Base-by-base conservation (phyloP, 2,888 invertebrate genomes). In the Lasioglossum oenotherae region DNA sequence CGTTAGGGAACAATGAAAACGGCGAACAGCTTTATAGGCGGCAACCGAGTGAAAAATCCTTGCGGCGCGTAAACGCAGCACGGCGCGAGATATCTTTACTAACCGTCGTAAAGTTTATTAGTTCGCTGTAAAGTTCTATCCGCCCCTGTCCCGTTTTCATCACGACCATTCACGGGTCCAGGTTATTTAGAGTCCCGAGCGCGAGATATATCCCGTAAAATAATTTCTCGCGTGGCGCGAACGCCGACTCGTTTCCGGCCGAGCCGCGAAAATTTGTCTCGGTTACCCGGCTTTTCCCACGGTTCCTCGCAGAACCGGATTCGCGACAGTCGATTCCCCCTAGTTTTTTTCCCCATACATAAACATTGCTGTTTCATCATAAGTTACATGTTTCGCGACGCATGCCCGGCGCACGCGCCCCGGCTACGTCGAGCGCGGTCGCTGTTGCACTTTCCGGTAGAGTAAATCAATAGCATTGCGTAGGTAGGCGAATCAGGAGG, bases 351-450 rank as follows among this genome's bases (percentile, higher is more conserved):
- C 3, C 38, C n/a, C 64, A 83, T 78, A 72, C 83, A 83, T 84
- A 83, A 83, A 83, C 75, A 84, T 83, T 46, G 78, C 5, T n/a
- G 75, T 75, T 84, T 84, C 83, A 84, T 79, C 84, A 46, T 57
- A 75, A 84, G 75, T 83, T 75, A 72, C 53, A 75, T 71, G 83
- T 78, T 38, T 5, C 74, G 41, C 60, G 78, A 49, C 75, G 60
- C 79, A 83, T 74, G 74, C 78, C 74, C 78, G 38, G 31, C 23
- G 6, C 64, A 69, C 27, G 67, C 75, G 31, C 64, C 16, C 64
- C 0, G n/a, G 53, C 53, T 64, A 64, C 64, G 6, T 38, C 44
- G 4, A 38, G 46, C n/a, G 23, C 64, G 53, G 23, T 41, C 41
- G 74, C 67, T 31, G 71, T 78, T 44, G 69, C 74, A 35, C 35